Percentiles rank a stretch among this genome's conserved stretches.
Conservation (phyloP, 2,888 invertebrate species). For the Cataglyphis cursor region DNA sequence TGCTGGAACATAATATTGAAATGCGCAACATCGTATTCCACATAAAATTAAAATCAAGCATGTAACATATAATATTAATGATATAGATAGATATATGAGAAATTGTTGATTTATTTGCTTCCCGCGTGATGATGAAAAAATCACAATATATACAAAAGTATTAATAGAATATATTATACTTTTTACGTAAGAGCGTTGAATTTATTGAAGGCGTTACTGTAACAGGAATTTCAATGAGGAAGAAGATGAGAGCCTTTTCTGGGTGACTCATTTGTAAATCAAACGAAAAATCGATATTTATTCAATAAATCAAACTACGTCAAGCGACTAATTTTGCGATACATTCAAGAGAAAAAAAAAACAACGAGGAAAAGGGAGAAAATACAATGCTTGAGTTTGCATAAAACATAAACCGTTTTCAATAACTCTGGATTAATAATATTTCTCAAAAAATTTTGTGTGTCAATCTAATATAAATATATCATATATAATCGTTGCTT, state of each 20-base stretch:
- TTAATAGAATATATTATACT: conserved; percentile 31
- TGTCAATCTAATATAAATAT: background rate
- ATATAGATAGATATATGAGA: background rate
- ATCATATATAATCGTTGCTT: background rate
- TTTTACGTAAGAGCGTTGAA: conserved; percentile 13
- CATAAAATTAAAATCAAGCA: background rate
- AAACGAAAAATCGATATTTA: conserved; percentile 67
- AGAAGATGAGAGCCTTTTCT: background rate
- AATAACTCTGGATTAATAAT: background rate
- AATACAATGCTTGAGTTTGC: conserved; percentile 4
- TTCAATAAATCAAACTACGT: conserved; percentile 60
- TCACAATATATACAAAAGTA: background rate
- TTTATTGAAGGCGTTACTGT: conserved; percentile 17
- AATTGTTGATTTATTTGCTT: background rate
- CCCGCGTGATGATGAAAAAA: background rate
- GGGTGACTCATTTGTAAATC: conserved; percentile 60
- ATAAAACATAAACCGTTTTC: conserved; percentile 21
- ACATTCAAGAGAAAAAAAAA: background rate
- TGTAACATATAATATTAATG: background rate
- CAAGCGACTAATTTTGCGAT: conserved; percentile 39
- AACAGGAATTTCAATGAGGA: conserved; percentile 34
- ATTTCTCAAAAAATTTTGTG: background rate
- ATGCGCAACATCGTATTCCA: background rate
- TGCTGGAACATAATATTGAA: background rate
- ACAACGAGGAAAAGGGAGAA: background rate